Evolutionary conservation across 2,888 invertebrate species (phyloP), one percentile per base, ranked within the genome.

Genomic region (Rosalia funebris): DNA sequence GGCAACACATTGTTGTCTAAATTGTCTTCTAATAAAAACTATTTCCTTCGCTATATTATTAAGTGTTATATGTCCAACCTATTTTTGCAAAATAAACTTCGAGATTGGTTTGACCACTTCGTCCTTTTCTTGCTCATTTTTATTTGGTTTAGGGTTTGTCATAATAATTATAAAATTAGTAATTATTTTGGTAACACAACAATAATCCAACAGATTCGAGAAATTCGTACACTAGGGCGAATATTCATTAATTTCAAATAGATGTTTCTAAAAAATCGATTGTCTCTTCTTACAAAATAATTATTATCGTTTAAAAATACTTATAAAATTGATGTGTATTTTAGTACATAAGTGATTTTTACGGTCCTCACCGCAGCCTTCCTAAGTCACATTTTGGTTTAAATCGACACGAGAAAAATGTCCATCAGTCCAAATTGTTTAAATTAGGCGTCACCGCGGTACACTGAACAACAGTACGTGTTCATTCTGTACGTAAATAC

Each of bases 221-320:
- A 53, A 53, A 34, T 53, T 12, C 31, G 31, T 53, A 41, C 31
- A 31, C 42, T 42, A 20, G 55, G 45, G 50, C 50, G 25, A 50
- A 20, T 41, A 50, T 20, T 42, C 25, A 16, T 32, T 17, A 20
- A 42, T 32, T 42, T 55, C 34, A 42, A 25, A 44, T 17, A 34
- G 37, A 16, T 50, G 31, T 46, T 54, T 39, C 39, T 59, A 59
- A 56, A 68, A 67, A 63, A 65, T 69, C 71, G 73, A 73, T 73
- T 73, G 73, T 73, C 73, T 69, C 63, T 71, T 65, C 70, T 70
- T 72, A 71, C 37, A 68, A 68, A 65, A 68, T 70, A 73, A 67
- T 72, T 73, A 72, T 73, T 70, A 72, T 73, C 71, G 44, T 67
- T 53, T 73, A 68, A 65, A 71, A 70, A 69, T 71, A 71, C 64